Conservation (phyloP, 2,797 vertebrate species). For the Pseudochaenichthys georgianus region DNA sequence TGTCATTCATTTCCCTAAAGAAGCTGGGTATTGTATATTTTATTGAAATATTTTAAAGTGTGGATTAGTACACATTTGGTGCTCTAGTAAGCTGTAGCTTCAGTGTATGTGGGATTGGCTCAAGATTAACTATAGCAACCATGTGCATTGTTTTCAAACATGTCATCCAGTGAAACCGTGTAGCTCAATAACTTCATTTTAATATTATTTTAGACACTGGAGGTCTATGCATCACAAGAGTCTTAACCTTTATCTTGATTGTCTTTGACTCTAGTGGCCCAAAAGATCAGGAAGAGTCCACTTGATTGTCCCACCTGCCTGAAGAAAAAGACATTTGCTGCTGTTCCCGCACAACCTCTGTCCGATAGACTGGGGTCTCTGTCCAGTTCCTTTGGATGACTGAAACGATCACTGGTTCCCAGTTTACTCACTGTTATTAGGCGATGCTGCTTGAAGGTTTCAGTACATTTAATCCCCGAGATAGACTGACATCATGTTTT, state of each 20-base stretch:
- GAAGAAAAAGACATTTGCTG: constrained; percentile 51
- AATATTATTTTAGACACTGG: too few species aligned
- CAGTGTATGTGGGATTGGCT: not conserved
- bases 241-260: not conserved
- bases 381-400: constrained; percentile 31
- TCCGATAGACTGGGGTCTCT: constrained; percentile 13
- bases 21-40: not conserved
- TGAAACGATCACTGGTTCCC: constrained; percentile 34
- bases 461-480: not conserved
- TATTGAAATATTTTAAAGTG: not conserved
- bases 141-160: not conserved
- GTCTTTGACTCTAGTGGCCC: constrained; percentile 54
- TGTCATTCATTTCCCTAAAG: too few species aligned
- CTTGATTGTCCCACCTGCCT: constrained; percentile 47
- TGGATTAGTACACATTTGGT: not conserved
- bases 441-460: constrained; percentile 55
- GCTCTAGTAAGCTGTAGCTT: not conserved
- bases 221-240: too few species aligned
- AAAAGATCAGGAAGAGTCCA: constrained; percentile 72
- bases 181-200: too few species aligned
- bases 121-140: not conserved
- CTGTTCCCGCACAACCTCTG: constrained; percentile 38
- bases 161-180: too few species aligned
- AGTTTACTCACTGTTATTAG: constrained; percentile 24
- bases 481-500: constrained; percentile 49